A percentile compares a stretch with the other conserved stretches of the same genome.
Conservation (phyloP, 2,797 vertebrate species). For the Steatocranus sp. region DNA sequence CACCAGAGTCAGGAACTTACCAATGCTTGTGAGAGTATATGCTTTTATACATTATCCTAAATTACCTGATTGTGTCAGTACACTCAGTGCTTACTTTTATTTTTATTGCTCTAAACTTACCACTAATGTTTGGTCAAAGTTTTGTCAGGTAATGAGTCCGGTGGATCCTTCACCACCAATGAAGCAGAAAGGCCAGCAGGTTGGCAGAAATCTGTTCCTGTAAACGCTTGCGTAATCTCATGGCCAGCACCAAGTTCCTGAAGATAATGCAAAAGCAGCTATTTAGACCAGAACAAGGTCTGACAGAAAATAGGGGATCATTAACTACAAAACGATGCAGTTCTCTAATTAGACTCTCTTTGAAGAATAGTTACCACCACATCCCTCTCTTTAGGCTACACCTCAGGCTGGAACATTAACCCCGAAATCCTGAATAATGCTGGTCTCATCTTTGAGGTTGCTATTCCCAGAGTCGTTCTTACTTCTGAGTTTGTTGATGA, state of each 20-base stretch:
- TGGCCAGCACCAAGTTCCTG: neutral
- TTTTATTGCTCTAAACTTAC: neutral
- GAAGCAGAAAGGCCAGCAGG: neutral
- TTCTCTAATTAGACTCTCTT: slow-evolving; percentile 55
- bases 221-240: neutral
- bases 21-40: neutral
- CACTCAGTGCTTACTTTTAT: neutral
- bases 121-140: neutral
- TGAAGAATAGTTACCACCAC: slow-evolving; percentile 31
- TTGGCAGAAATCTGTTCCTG: neutral
- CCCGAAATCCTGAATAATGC: neutral
- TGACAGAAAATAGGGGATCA: slow-evolving; percentile 9
- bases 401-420: slow-evolving; percentile 31
- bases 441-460: neutral
- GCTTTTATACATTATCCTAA: neutral
- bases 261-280: slow-evolving; percentile 11
- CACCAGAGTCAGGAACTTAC: neutral
- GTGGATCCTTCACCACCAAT: neutral
- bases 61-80: neutral
- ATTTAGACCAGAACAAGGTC: slow-evolving; percentile 1
- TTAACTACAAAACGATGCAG: slow-evolving; percentile 30
- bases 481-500: neutral
- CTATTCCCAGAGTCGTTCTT: neutral
- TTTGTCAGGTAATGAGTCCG: neutral
- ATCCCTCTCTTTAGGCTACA: slow-evolving; percentile 25